These are phyloP conservation scores for rat (Rattus norvegicus) DNA, from an alignment of 2,113 vertebrate species.

Conservation along the genomic window GRCr8 NC_086037.1:50856501-50857000, in stretches of 20 bases:
- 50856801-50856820: not conserved
- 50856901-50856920: not conserved
- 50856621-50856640: not conserved
- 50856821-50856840: not conserved
- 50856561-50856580: not conserved
- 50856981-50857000: not conserved
- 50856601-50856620: not conserved
- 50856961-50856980: not conserved
- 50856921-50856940: not conserved
- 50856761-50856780: too few species aligned
- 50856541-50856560: not conserved
- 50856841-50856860: not conserved
- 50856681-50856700: too few species aligned
- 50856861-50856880: not conserved
- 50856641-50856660: not conserved
- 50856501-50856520: not conserved
- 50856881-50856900: not conserved
- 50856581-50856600: not conserved
- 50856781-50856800: not conserved
- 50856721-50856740: accelerated
- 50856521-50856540: not conserved
- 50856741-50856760: too few species aligned
- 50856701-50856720: accelerated
- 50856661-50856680: not conserved
- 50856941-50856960: not conserved